These are phyloP conservation scores for Acipenser oxyrinchus DNA, from an alignment of 2,797 vertebrate genomes.

Conservation along the genomic window DNA sequence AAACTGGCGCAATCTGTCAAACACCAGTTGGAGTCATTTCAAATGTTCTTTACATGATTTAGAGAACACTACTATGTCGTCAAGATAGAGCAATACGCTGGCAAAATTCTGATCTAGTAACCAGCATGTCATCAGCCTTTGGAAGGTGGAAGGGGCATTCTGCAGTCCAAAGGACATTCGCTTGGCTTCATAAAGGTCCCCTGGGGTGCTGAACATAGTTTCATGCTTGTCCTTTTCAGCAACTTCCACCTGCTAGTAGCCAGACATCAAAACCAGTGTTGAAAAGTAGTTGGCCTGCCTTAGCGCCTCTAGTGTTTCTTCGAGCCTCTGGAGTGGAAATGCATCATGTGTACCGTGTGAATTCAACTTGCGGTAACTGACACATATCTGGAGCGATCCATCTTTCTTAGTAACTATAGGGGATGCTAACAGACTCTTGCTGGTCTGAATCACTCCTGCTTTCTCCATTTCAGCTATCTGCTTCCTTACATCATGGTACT, in stretches of 20 bases:
- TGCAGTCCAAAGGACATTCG: slow-evolving; percentile 19
- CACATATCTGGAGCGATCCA: slow-evolving; percentile 22
- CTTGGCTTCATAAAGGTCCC: slow-evolving; percentile 19
- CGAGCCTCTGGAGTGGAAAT: slow-evolving; percentile 28
- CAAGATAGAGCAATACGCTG: slow-evolving; percentile 30
- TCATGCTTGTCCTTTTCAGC: slow-evolving; percentile 17
- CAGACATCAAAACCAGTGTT: slow-evolving; percentile 18
- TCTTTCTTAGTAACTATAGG: slow-evolving; percentile 32
- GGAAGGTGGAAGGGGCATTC: slow-evolving; percentile 25
- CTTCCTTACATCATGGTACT: slow-evolving; percentile 26
- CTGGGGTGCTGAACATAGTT: slow-evolving; percentile 16
- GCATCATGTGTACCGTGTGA: slow-evolving; percentile 26
- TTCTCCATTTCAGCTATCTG: slow-evolving; percentile 25
- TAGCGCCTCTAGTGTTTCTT: slow-evolving; percentile 30
- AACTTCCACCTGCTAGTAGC: slow-evolving; percentile 28
- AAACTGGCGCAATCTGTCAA: slow-evolving; percentile 12
- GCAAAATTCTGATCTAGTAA: slow-evolving; percentile 27
- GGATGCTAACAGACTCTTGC: slow-evolving; percentile 32
- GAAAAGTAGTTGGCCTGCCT: slow-evolving; percentile 32
- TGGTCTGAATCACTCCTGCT: slow-evolving; percentile 25
- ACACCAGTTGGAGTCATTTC: slow-evolving; percentile 20
- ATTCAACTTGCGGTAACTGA: slow-evolving; percentile 33
- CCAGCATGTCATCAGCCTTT: slow-evolving; percentile 28
- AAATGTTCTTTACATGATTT: slow-evolving; percentile 25
- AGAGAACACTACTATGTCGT: slow-evolving; percentile 20